phyloP scores from a whole-genome alignment of 2,888 invertebrate species.

The Amphimallon solstitiale region DNA sequence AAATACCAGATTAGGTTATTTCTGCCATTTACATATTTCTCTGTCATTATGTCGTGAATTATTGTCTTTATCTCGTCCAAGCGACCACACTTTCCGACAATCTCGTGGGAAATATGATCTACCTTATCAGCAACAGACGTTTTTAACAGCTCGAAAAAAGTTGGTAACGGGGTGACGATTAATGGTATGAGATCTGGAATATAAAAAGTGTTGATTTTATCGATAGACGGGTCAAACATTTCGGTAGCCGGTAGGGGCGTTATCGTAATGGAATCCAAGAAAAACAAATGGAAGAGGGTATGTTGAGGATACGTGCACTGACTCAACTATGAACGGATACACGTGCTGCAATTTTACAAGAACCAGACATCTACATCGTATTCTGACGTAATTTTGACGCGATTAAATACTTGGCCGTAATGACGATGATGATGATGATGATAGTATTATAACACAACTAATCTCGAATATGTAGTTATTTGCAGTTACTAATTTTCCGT shows the following conservation, averaged over 20 bases:
- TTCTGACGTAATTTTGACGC: conserved; percentile 24
- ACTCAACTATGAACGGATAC: conserved; percentile 27
- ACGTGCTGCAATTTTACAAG: conserved; percentile 31
- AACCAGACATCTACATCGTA: conserved; percentile 1
- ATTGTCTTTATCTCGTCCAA: too few relatives aligned
- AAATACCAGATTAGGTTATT: too few relatives aligned
- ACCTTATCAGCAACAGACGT: too few relatives aligned
- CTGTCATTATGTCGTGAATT: too few relatives aligned
- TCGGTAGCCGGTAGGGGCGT: not conserved
- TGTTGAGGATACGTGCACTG: not conserved
- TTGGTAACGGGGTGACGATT: not conserved
- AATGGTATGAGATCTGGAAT: not conserved
- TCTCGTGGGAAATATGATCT: too few relatives aligned
- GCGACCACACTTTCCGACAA: too few relatives aligned
- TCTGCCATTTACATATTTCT: too few relatives aligned
- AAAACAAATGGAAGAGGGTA: not conserved
- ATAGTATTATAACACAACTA: too few relatives aligned
- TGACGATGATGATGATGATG: not conserved
- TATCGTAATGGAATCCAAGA: conserved; percentile 9
- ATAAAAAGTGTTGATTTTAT: not conserved
- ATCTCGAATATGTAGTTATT: not conserved
- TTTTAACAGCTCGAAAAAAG: too few relatives aligned
- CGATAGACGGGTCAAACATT: conserved; percentile 1
- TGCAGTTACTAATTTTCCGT: not conserved
- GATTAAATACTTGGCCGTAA: conserved; percentile 3